Evolutionary conservation across 2,113 vertebrate species (phyloP), one percentile per base, ranked within the genome.

Genomic region (Pipra filicauda): DNA sequence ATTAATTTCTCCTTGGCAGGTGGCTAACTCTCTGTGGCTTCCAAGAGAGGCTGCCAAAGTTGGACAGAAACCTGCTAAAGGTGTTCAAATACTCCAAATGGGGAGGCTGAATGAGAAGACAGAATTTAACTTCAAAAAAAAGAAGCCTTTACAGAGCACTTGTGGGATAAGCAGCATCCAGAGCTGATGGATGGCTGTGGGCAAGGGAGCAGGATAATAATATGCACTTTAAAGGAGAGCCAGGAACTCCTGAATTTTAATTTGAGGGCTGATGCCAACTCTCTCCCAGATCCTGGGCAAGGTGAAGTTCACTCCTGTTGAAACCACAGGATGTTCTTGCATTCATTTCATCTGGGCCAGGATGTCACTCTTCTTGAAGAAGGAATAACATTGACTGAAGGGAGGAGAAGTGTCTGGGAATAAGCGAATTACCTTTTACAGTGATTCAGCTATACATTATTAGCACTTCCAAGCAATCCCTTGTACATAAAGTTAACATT

Each of bases 1-100:
- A 96, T 94, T 95, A 91, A 89, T 93, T 79, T 80, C 94, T 93
- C 89, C 75, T 88, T 95, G 89, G 87, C 73, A 64, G 91, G n/a
- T 91, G 65, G 73, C 66, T 90, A 55, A 62, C 35, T 88, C 46
- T 62, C 64, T 66, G 18, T 16, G 11, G 55, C 54, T 94, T 94
- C 88, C 88, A 96, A 61, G 12, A 78, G 73, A 65, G 41, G 46
- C 44, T 87, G 91, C 61, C 75, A 69, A 52, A 78, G 31, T 44
- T 77, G 52, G 71, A 74, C 62, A 83, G 71, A 66, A 91, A 89
- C 28, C 30, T 87, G 73, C 43, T 87, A 69, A 94, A 96, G 70
- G 74, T 92, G 58, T 66, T 95, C 70, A 82, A 11, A 67, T 82
- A 30, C n/a, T 76, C 57, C 65, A 58, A 81, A 75, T 5, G 14